phyloP scores from a whole-genome alignment of 2,888 invertebrate genomes.

The Pristionchus maxplancki region DNA sequence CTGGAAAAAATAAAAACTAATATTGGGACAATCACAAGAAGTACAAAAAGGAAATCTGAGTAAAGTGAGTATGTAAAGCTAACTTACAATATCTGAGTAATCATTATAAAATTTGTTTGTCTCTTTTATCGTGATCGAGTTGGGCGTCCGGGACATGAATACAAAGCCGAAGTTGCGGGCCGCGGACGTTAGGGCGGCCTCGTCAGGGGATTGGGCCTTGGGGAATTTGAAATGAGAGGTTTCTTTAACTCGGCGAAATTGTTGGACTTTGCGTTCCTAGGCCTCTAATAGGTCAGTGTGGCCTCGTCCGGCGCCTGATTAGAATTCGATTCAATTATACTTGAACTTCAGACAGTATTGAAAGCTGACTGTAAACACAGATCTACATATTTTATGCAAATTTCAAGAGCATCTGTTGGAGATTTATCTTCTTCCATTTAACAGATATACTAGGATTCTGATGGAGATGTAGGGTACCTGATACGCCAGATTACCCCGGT shows the following conservation, averaged over 20 bases:
- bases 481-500: constrained; percentile 84
- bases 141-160: constrained; percentile 84
- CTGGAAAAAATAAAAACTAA: constrained; percentile 55
- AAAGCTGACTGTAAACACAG: too few relatives aligned
- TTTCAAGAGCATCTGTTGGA: background rate
- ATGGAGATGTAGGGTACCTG: background rate
- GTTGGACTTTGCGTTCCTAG: too few relatives aligned
- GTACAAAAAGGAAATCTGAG: background rate
- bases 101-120: too few relatives aligned
- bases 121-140: constrained; percentile 82
- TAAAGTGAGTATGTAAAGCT: too few relatives aligned
- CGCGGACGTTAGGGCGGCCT: constrained; percentile 95
- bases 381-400: too few relatives aligned
- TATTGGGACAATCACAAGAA: background rate
- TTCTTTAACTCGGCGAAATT: background rate
- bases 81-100: constrained; percentile 67
- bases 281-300: too few relatives aligned
- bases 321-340: too few relatives aligned
- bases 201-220: constrained; percentile 97
- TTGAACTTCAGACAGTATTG: too few relatives aligned
- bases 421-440: too few relatives aligned
- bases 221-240: too few relatives aligned
- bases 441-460: too few relatives aligned
- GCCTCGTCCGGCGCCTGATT: too few relatives aligned
- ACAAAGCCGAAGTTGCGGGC: constrained; percentile 99